Percentiles rank a stretch among this genome's conserved stretches.
Evolutionary conservation across 2,888 invertebrate species (phyloP).

Genomic region (Mylabris sibirica): DNA sequence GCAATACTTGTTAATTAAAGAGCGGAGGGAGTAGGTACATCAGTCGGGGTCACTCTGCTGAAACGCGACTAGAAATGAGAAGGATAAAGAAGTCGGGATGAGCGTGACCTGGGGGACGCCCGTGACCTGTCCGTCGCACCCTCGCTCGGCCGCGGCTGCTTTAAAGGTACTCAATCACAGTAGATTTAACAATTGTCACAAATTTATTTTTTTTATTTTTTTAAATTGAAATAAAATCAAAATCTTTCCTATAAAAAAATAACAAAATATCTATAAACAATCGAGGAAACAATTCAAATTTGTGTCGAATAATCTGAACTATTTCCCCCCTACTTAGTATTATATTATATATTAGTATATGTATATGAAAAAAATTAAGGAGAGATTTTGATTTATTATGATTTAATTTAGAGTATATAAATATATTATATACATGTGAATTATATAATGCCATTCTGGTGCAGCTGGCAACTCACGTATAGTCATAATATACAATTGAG

Average conservation of each 20-base stretch:
- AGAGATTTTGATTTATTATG: conserved; percentile 29
- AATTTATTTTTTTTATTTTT: not conserved
- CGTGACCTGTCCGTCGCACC: conserved; percentile 50
- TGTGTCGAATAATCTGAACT: not conserved
- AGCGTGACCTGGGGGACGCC: conserved; percentile 54
- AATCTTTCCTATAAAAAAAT: not conserved
- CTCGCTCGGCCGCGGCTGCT: conserved; percentile 51
- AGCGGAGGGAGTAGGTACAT: conserved; percentile 58
- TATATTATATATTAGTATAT: not conserved
- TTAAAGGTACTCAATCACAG: conserved; percentile 59
- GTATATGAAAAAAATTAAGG: not conserved
- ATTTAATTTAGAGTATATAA: conserved; percentile 49
- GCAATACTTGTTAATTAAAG: conserved; percentile 52
- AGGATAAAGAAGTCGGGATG: conserved; percentile 52
- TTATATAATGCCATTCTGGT: conserved; percentile 47
- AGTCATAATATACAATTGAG: conserved; percentile 46
- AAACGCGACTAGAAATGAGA: conserved; percentile 56
- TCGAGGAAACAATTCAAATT: not conserved
- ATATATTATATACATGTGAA: conserved; percentile 51
- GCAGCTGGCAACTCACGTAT: conserved; percentile 48
- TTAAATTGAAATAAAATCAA: not conserved
- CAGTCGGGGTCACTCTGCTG: conserved; percentile 58
- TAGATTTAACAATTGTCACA: conserved; percentile 46
- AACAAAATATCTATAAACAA: not conserved
- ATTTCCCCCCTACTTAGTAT: not conserved